Base-by-base conservation (phyloP, 1,140 invertebrate genomes). In the Pogonus chalceus region DNA sequence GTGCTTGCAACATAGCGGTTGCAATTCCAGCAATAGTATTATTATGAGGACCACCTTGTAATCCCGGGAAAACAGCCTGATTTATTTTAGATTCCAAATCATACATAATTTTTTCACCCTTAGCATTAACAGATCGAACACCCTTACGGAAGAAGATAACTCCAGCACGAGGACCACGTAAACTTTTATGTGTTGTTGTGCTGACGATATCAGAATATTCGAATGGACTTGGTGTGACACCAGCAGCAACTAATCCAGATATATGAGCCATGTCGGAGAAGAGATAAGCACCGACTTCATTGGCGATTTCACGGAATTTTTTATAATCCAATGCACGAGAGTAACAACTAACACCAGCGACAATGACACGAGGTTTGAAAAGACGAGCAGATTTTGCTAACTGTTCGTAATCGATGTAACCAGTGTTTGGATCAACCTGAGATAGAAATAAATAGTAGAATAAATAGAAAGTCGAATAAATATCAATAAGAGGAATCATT, bases 191-290 rank as follows among this genome's bases (percentile, higher is more conserved):
- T 0, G 94, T 97, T 0, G 95, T 98, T 1, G 93, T 96, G 0
- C 88, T 88, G 4, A 98, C 95, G 64, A 99, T 79, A 71, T 99
- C 93, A 64, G 90, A 87, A 64, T 89, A 88, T 62, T 93, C 84
- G 68, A 98, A 97, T 0, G 95, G 95, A 70, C 85, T 90, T 12
- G 93, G 87, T 49, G 90, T 87, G 2, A 93, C 65, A 67, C 80
- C 82, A 60, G 90, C 90, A 46, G 93, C 88, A 1, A 98, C 92
- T 23, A 97, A 72, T 18, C 94, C 94, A 58, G 90, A 86, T 47
- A 98, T 83, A 68, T 97, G 94, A 12, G 93, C 90, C 92, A 98
- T 98, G 68, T 98, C 95, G 37, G 91, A 86, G 75, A 97, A 81
- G n/a, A 98, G 65, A 63, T 89, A 88, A 0, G 92, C 86, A 31